phyloP scores from a whole-genome alignment of 2,797 vertebrate genomes.

The Masticophis lateralis region DNA sequence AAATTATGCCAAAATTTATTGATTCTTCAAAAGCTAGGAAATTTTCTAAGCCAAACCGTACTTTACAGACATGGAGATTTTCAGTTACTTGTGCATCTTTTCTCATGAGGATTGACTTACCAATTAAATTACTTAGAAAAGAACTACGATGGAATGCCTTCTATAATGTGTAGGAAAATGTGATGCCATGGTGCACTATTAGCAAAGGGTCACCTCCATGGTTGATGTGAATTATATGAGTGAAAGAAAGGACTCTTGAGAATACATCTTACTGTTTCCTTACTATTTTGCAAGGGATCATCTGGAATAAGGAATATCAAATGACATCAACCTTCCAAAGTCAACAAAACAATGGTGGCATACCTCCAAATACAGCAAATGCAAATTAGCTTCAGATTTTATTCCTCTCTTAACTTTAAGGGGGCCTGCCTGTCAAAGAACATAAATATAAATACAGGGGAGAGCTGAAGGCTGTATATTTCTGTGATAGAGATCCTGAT shows the following conservation, averaged over 20 bases:
- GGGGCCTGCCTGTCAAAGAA: neutral
- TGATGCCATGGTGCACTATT: neutral
- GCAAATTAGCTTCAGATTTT: neutral
- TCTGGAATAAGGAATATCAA: conserved; percentile 7
- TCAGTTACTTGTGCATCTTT: neutral
- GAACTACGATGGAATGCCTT: neutral
- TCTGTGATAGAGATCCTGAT: neutral
- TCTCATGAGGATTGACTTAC: neutral
- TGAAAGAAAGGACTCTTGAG: neutral
- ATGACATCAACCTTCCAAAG: neutral
- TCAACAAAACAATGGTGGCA: neutral
- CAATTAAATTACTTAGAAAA: neutral
- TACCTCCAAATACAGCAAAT: neutral
- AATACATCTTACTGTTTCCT: neutral
- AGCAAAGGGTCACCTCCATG: neutral
- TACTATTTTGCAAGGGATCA: neutral
- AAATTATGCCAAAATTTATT: neutral
- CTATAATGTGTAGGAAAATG: neutral
- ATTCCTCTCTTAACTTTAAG: neutral
- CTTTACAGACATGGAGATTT: neutral
- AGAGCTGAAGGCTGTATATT: neutral
- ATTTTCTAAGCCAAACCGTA: neutral
- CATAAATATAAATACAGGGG: neutral
- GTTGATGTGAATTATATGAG: neutral
- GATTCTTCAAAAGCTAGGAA: neutral